A percentile compares a stretch with the other conserved stretches of the same genome.
Evolutionary conservation across 1,140 invertebrate genomes (phyloP).

Genomic region (Eumaeus atala): DNA sequence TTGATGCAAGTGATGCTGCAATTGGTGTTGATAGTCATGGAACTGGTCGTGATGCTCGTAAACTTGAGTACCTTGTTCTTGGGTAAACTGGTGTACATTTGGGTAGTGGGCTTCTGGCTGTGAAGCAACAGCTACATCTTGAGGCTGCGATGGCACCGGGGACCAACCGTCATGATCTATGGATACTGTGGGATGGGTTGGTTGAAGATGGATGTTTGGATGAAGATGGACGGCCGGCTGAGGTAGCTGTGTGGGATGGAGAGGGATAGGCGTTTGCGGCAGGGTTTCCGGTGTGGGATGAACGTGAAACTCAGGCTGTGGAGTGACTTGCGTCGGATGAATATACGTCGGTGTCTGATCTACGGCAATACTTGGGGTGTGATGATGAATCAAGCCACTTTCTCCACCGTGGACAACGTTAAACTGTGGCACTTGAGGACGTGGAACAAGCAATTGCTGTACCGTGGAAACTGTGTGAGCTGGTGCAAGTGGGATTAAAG

Average conservation of each 20-base stretch:
- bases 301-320: conserved; percentile 22
- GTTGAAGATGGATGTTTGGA: conserved; percentile 30
- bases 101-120: conserved; percentile 38
- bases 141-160: conserved; percentile 40
- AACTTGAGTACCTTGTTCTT: conserved; percentile 54
- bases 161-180: conserved; percentile 61
- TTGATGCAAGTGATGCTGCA: conserved; percentile 58
- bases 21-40: conserved; percentile 51
- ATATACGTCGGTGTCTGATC: conserved; percentile 31
- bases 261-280: conserved; percentile 19
- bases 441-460: conserved; percentile 35
- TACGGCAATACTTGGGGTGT: conserved; percentile 26
- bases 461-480: conserved; percentile 26
- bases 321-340: conserved; percentile 21
- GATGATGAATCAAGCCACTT: conserved; percentile 38
- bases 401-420: conserved; percentile 42
- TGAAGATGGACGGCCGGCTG: conserved; percentile 32
- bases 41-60: conserved; percentile 57
- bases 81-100: conserved; percentile 46
- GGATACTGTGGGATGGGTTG: conserved; percentile 31
- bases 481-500: conserved; percentile 33
- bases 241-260: conserved; percentile 28
- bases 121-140: conserved; percentile 26
- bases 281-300: conserved; percentile 28
- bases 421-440: conserved; percentile 41